Conservation (phyloP, 2,888 invertebrate species). For the Falcaria lacertinaria region DNA sequence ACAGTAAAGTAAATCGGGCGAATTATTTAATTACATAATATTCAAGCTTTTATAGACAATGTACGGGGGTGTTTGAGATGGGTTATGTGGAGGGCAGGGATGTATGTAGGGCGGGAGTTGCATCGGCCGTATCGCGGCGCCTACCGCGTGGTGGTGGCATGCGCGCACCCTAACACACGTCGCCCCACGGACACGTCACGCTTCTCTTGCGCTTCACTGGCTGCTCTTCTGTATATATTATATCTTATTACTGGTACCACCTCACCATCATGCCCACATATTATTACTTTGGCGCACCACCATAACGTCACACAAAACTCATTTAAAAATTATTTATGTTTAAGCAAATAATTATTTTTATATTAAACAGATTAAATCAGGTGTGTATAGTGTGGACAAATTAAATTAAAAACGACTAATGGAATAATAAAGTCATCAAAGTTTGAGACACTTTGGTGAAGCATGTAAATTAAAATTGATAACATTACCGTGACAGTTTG, state of each 20-base stretch:
- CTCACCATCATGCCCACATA: slow-evolving; percentile 39
- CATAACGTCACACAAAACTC: slow-evolving; percentile 2
- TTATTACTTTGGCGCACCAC: slow-evolving; percentile 42
- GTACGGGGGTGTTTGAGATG: too few species aligned
- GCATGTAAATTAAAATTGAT: not conserved
- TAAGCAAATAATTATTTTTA: not conserved
- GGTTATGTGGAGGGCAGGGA: too few species aligned
- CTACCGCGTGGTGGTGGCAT: slow-evolving; percentile 17
- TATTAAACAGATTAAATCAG: slow-evolving; percentile 1
- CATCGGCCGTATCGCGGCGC: not conserved
- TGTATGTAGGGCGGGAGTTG: slow-evolving; percentile 5
- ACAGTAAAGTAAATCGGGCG: too few species aligned
- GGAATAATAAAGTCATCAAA: not conserved
- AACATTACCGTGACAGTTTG: too few species aligned
- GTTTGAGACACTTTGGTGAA: not conserved
- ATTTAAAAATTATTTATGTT: not conserved
- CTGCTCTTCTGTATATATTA: slow-evolving; percentile 51
- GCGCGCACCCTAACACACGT: slow-evolving; percentile 43
- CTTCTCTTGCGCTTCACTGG: slow-evolving; percentile 55
- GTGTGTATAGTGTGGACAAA: slow-evolving; percentile 5
- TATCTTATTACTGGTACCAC: slow-evolving; percentile 20
- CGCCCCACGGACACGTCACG: slow-evolving; percentile 40
- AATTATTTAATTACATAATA: too few species aligned
- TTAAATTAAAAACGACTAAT: not conserved
- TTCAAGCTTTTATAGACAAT: too few species aligned